Evolutionary conservation across 2,113 vertebrate genomes (phyloP), one percentile per base, ranked within the genome.

Genomic region (Morone saxatilis): DNA sequence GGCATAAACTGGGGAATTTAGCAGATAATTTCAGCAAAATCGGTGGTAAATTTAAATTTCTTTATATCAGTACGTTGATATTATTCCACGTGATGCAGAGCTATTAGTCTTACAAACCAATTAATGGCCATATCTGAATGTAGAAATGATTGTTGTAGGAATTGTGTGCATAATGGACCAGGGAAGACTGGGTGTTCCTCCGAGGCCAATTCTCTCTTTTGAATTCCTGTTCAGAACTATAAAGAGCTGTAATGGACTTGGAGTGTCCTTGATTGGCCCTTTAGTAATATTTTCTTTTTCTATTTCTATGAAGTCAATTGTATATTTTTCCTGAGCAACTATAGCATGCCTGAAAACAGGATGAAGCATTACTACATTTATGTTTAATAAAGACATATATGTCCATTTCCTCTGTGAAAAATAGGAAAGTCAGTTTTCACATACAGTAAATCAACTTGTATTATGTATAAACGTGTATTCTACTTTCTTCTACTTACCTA

Each of bases 231-330:
- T 68, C 56, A n/a, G 40, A 69, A 36, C 9, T n/a, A 74, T 62
- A 69, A 68, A 57, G 70, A 61, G 38, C 75, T 54, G 17, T 75
- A 79, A 74, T 79, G 48, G 47, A 69, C 38, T 54, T 80, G 7
- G 17, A 79, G 63, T 69, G 40, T 38, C 48, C 5, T 4, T 70
- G 56, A 79, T 75, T 50, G 48, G 5, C 40, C 25, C 41, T 48
- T 14, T 25, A 16, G 25, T 51, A 1, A n/a, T 38, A 9, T 66
- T 47, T 6, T 71, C 53, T 14, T 65, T 78, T 59, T 57, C 1
- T 8, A 5, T 61, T 78, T 45, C 1, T 43, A 6, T n/a, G 41
- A 14, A 50, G 5, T 41, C 2, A 41, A 36, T 48, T 36, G 13
- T 47, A 7, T 8, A 0, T 76, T 54, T 69, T 36, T 7, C 9